phyloP scores from a whole-genome alignment of 2,797 vertebrate genomes.

The Cryptoblepharus egeriae region DNA sequence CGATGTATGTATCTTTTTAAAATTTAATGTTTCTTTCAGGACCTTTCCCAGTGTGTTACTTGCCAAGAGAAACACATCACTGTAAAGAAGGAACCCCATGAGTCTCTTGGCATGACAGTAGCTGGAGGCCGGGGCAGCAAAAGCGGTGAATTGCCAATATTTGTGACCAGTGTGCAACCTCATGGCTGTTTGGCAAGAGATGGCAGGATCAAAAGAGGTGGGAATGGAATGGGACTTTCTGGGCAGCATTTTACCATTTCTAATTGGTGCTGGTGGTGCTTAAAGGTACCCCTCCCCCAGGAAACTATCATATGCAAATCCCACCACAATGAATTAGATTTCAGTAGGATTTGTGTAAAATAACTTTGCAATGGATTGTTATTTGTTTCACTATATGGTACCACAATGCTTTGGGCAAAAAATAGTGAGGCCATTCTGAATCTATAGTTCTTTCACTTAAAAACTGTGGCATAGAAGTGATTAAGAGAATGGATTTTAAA shows the following conservation, averaged over 20 bases:
- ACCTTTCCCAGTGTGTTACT: constrained; percentile 93
- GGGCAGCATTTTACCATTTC: neutral
- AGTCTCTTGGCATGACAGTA: constrained; percentile 98
- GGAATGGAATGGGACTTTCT: constrained; percentile 34
- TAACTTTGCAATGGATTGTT: neutral
- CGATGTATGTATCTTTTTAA: neutral
- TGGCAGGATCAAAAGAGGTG: constrained; percentile 95
- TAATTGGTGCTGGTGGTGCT: constrained; percentile 3
- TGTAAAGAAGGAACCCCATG: constrained; percentile 94
- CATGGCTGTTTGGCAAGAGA: constrained; percentile 96
- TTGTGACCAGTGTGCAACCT: constrained; percentile 96
- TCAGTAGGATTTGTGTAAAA: neutral
- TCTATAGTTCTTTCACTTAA: neutral
- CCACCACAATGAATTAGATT: neutral
- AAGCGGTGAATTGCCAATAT: constrained; percentile 97
- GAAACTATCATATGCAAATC: too few species aligned
- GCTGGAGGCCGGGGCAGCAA: constrained; percentile 97
- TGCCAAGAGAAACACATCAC: constrained; percentile 98
- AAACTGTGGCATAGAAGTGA: neutral
- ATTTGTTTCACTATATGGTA: neutral
- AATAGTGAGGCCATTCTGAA: neutral
- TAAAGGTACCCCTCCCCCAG: neutral
- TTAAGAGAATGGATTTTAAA: neutral
- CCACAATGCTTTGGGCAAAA: constrained; percentile 19
- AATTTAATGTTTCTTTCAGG: constrained; percentile 76